A percentile compares a stretch with the other conserved stretches of the same genome.
Evolutionary conservation across 2,797 vertebrate species (phyloP).

Genomic region (Argentina silus): DNA sequence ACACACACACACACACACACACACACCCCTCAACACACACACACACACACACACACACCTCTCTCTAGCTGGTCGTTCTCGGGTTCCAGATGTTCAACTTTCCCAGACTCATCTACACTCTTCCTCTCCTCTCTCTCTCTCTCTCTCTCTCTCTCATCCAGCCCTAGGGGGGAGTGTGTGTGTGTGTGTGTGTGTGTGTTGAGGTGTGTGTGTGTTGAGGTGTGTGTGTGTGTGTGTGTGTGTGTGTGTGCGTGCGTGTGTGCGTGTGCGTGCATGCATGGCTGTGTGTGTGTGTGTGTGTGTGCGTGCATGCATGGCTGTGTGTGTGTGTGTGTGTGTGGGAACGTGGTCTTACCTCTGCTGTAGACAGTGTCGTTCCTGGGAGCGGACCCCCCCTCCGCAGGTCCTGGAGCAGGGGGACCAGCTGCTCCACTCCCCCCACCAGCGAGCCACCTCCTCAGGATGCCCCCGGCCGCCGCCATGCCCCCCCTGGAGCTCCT

Average conservation of each 20-base stretch:
- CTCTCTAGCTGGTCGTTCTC: slow-evolving; percentile 17
- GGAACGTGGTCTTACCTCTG: slow-evolving; percentile 80
- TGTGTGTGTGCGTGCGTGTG: slow-evolving; percentile 17
- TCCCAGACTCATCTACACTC: slow-evolving; percentile 31
- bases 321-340: background rate
- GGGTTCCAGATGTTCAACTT: slow-evolving; percentile 40
- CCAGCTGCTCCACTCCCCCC: slow-evolving; percentile 95
- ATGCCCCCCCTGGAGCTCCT: slow-evolving; percentile 68
- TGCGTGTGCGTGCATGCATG: slow-evolving; percentile 17
- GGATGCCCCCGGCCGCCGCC: slow-evolving; percentile 26
- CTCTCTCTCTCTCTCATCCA: background rate
- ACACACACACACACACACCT: background rate
- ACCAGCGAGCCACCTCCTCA: slow-evolving; percentile 89
- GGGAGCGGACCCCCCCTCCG: slow-evolving; percentile 86
- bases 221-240: slow-evolving; percentile 18
- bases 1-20: no score
- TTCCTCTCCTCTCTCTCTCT: slow-evolving; percentile 11
- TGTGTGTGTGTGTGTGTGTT: background rate
- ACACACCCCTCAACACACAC: background rate
- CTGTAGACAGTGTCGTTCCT: slow-evolving; percentile 88
- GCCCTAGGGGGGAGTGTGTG: background rate
- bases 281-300: slow-evolving; percentile 14
- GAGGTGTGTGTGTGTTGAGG: background rate
- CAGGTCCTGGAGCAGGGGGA: slow-evolving; percentile 90
- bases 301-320: background rate